Percentiles rank a stretch among this genome's conserved stretches.
These are phyloP conservation scores for Antedon mediterranea DNA, from an alignment of 53 echinoderm and acorn worm genomes.

Conservation along the genomic window DNA sequence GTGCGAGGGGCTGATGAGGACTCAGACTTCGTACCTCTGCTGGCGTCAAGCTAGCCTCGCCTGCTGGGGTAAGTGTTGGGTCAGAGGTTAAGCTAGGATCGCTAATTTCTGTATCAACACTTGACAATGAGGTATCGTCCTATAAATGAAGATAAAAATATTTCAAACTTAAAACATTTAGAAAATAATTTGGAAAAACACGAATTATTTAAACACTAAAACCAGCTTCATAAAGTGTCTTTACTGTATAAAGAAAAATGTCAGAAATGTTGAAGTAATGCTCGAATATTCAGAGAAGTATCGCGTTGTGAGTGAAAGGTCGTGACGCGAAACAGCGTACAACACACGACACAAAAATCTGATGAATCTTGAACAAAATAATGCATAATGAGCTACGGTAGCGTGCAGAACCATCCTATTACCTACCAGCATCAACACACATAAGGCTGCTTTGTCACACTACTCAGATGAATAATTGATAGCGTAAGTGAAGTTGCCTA, in stretches of 20 bases:
- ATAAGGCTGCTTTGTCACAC: not conserved
- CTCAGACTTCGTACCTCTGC: slow-evolving; percentile 44
- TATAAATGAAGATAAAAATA: too few species aligned
- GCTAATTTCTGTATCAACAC: slow-evolving; percentile 85
- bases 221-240: too few species aligned
- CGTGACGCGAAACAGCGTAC: too few species aligned
- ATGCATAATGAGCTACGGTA: too few species aligned
- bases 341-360: too few species aligned
- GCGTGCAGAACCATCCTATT: too few species aligned
- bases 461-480: not conserved
- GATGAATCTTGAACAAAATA: too few species aligned
- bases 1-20: slow-evolving; percentile 15
- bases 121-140: slow-evolving; percentile 85
- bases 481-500: not conserved
- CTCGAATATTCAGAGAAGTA: too few species aligned
- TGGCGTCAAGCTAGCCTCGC: slow-evolving; percentile 26
- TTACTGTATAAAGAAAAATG: too few species aligned
- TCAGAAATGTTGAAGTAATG: too few species aligned
- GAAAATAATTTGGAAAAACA: not conserved
- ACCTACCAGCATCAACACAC: not conserved
- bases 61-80: slow-evolving; percentile 25
- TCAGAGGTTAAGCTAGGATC: slow-evolving; percentile 82
- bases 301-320: too few species aligned
- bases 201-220: too few species aligned
- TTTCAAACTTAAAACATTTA: slow-evolving; percentile 3